Base-by-base conservation (phyloP, 2,888 invertebrate species). In the Eulithis prunata region DNA sequence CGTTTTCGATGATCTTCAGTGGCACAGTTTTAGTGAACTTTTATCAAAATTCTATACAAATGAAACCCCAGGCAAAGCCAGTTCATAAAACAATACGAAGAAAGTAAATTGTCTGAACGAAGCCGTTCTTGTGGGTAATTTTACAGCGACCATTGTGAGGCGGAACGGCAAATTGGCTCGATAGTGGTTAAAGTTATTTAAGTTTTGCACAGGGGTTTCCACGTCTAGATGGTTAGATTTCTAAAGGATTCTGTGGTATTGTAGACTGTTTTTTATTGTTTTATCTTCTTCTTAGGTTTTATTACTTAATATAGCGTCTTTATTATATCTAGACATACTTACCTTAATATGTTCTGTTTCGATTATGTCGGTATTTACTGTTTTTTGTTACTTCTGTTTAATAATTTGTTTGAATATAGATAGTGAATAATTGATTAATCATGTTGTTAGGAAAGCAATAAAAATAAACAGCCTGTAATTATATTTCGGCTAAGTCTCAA, bases 101-200 rank as follows among this genome's bases (percentile, higher is more conserved):
- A 71, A 69, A 71, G 64, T 64, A 66, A 71, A 70, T 70, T 70
- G 64, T 65, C 66, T 57, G 59, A 68, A 63, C 67, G 62, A 14
- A 53, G 56, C 62, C 60, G 57, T 53, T 61, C 58, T 64, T 43
- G 64, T 46, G 47, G 70, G 57, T 69, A 65, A 69, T 69, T 63
- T 65, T 59, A 69, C 57, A 11, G 63, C 61, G 46, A 47, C 68
- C 64, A 66, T 68, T 66, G 67, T 69, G 47, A 47, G 43, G 41
- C 10, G 8, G 41, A 41, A 41, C 41, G 41, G 53, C 51, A 62
- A 71, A 69, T 71, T 67, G 59, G 57, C 52, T 52, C 28, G 55
- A 56, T 49, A 41, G 60, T 49, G 38, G 61, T 54, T 38, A 12
- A 8, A 52, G 36, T 57, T 52, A 63, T 57, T 60, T 52, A 57